phyloP scores from a whole-genome alignment of 2,113 vertebrate genomes.

The Trematocara macrostoma region DNA sequence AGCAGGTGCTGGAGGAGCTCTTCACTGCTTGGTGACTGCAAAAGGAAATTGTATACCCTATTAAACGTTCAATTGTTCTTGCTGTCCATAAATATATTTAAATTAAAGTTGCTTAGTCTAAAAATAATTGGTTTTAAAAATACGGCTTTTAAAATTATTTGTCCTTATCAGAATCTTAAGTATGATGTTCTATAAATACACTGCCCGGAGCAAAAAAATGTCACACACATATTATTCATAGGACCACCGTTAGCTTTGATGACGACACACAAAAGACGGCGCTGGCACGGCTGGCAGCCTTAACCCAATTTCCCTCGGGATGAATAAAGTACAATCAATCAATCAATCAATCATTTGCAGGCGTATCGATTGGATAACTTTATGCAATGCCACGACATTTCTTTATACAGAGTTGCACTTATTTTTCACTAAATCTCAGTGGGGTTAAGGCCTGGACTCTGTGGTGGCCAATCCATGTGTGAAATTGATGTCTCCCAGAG shows the following conservation, averaged over 20 bases:
- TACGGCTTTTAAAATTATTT: neutral
- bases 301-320: too few relatives aligned
- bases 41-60: neutral
- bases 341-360: neutral
- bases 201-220: neutral
- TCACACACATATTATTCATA: neutral
- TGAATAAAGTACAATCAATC: too few relatives aligned
- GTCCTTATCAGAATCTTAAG: neutral
- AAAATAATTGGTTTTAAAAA: neutral
- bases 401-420: neutral
- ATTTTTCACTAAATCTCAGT: neutral
- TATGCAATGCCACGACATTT: neutral
- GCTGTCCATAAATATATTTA: neutral
- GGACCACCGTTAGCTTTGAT: neutral
- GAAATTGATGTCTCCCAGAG: neutral
- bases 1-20: conserved; percentile 75
- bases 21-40: conserved; percentile 63
- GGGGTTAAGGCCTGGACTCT: neutral
- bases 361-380: neutral
- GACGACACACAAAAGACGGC: neutral
- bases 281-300: too few relatives aligned
- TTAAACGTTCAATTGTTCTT: neutral
- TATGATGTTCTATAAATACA: neutral
- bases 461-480: neutral
- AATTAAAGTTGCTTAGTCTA: neutral